phyloP scores from a whole-genome alignment of 2,888 invertebrate genomes.

The Fragum whitleyi region DNA sequence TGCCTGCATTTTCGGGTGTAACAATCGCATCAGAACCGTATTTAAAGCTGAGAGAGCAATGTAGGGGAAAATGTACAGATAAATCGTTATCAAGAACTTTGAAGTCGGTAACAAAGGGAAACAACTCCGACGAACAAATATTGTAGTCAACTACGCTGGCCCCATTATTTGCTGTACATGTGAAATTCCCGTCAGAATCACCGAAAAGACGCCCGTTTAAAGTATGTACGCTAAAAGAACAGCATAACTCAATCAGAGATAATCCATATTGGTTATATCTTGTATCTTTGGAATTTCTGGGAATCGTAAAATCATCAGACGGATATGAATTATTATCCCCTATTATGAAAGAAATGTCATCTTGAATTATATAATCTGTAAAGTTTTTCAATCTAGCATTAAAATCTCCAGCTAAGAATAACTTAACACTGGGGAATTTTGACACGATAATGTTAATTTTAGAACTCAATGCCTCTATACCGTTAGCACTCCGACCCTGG shows the following conservation, averaged over 20 bases:
- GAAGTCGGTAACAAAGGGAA: no score
- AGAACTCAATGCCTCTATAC: background rate
- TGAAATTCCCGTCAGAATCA: no score
- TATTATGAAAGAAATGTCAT: conserved; percentile 28
- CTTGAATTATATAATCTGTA: conserved; percentile 23
- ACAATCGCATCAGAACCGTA: no score
- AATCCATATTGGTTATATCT: conserved; percentile 18
- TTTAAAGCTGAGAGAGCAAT: no score
- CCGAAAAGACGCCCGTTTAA: conserved; percentile 23
- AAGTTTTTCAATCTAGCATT: conserved; percentile 29
- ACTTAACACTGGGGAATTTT: background rate
- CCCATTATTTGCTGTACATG: no score
- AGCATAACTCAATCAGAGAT: conserved; percentile 24
- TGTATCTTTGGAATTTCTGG: conserved; percentile 21
- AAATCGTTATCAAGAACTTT: no score
- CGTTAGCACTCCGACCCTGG: background rate
- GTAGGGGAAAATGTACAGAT: no score
- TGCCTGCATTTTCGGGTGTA: no score
- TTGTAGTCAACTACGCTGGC: no score
- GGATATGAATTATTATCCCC: conserved; percentile 24
- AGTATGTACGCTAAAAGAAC: conserved; percentile 33
- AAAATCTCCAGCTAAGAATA: conserved; percentile 24
- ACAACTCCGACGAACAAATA: no score
- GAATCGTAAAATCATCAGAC: conserved; percentile 27
- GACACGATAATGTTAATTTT: background rate